A percentile compares a stretch with the other conserved stretches of the same genome.
Evolutionary conservation across 2,113 vertebrate genomes (phyloP).

Genomic region (Heterochromis multidens): DNA sequence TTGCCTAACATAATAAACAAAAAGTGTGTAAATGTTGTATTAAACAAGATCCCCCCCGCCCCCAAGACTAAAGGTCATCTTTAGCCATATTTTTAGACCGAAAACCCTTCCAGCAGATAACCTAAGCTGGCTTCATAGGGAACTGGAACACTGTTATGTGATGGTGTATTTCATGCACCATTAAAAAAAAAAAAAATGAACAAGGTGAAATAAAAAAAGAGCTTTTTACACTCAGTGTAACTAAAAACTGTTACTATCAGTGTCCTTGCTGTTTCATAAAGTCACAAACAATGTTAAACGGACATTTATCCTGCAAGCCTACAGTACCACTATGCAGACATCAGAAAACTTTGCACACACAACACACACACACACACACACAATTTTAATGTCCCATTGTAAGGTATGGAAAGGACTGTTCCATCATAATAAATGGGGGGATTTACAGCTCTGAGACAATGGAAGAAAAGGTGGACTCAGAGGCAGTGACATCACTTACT

Average conservation of each 20-base stretch:
- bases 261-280: neutral
- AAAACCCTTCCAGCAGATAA: neutral
- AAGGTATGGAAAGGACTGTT: constrained; percentile 26
- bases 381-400: constrained; percentile 19
- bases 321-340: neutral
- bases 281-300: neutral
- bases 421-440: constrained; percentile 12
- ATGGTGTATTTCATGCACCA: too few relatives aligned
- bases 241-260: too few relatives aligned
- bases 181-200: neutral
- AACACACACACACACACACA: neutral
- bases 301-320: neutral
- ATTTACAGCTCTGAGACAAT: constrained; percentile 48
- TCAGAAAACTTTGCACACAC: neutral
- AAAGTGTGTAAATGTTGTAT: neutral
- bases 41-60: neutral
- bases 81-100: neutral
- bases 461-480: constrained; percentile 10
- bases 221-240: too few relatives aligned
- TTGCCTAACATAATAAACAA: neutral
- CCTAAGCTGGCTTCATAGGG: neutral
- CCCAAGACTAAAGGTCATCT: neutral
- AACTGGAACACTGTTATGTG: neutral
- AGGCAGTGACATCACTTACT: constrained; percentile 21
- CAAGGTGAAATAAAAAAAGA: neutral